phyloP scores from a whole-genome alignment of 2,888 invertebrate genomes.

The Himalopsyche kuldschensis region DNA sequence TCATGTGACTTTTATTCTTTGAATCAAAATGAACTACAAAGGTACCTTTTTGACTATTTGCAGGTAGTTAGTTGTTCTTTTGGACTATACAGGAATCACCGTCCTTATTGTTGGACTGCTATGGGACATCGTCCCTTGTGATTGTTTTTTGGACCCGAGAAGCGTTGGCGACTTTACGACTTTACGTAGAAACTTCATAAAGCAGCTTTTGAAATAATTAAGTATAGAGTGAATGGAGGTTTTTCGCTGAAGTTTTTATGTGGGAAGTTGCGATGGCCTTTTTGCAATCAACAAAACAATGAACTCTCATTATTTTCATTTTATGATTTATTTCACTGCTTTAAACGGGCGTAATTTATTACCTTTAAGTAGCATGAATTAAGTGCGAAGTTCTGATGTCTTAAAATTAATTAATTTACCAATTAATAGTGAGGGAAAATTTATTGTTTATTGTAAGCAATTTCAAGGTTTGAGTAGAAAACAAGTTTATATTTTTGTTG shows the following conservation, averaged over 20 bases:
- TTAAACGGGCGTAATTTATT: background rate
- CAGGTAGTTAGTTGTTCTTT: background rate
- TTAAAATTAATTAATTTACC: too few species aligned
- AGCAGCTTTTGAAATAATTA: background rate
- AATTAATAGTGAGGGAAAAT: too few species aligned
- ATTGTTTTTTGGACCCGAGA: background rate
- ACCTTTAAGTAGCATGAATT: too few species aligned
- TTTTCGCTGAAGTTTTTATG: background rate
- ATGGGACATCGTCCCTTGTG: background rate
- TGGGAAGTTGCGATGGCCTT: background rate
- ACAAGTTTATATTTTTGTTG: too few species aligned
- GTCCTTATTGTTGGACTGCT: background rate
- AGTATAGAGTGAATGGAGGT: background rate
- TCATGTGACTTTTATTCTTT: too few species aligned
- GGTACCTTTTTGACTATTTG: too few species aligned
- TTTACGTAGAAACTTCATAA: background rate
- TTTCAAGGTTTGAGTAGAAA: too few species aligned
- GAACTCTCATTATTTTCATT: background rate
- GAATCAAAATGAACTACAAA: too few species aligned
- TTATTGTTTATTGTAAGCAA: too few species aligned
- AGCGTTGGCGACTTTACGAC: background rate
- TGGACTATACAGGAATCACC: background rate
- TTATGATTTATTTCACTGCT: background rate
- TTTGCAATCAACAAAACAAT: background rate
- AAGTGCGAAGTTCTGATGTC: too few species aligned